phyloP scores from a whole-genome alignment of 2,113 vertebrate species.

The Syngnathoides biaculeatus region DNA sequence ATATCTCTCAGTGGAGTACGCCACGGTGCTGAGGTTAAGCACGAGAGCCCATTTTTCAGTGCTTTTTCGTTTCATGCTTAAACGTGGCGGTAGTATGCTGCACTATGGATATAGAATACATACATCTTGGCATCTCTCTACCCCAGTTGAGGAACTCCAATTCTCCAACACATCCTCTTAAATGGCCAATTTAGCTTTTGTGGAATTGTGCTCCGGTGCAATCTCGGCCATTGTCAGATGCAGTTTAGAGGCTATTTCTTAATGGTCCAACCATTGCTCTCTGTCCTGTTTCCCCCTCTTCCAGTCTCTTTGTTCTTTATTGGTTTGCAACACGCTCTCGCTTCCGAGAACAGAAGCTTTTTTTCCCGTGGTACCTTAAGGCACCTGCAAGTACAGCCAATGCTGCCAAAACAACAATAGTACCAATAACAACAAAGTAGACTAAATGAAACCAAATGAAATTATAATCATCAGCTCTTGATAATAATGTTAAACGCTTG shows the following conservation, averaged over 20 bases:
- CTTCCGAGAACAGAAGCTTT: conserved; percentile 53
- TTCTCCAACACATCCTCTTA: conserved; percentile 47
- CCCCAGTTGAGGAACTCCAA: conserved; percentile 56
- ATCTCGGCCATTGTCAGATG: conserved; percentile 73
- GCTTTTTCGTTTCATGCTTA: conserved; percentile 7
- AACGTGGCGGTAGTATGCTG: conserved; percentile 4
- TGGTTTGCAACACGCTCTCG: conserved; percentile 34
- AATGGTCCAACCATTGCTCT: conserved; percentile 58
- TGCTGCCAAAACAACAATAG: conserved; percentile 36
- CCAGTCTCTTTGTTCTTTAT: conserved; percentile 31
- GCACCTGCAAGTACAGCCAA: conserved; percentile 15
- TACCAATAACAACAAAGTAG: conserved; percentile 3
- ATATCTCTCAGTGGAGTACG: not conserved
- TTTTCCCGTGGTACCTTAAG: conserved; percentile 37
- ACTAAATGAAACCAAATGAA: conserved; percentile 23
- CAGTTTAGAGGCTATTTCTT: conserved; percentile 70
- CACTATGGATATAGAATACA: conserved; percentile 17
- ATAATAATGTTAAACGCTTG: too few species aligned
- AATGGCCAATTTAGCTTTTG: conserved; percentile 63
- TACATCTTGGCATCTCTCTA: conserved; percentile 30
- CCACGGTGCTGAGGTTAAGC: not conserved
- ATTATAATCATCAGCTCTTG: conserved; percentile 7
- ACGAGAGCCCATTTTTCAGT: not conserved
- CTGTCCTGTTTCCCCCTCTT: conserved; percentile 42
- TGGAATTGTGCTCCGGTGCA: conserved; percentile 73